These are phyloP conservation scores for Antheraea assamensis DNA, from an alignment of 2,888 invertebrate species.

Conservation along the genomic window DNA sequence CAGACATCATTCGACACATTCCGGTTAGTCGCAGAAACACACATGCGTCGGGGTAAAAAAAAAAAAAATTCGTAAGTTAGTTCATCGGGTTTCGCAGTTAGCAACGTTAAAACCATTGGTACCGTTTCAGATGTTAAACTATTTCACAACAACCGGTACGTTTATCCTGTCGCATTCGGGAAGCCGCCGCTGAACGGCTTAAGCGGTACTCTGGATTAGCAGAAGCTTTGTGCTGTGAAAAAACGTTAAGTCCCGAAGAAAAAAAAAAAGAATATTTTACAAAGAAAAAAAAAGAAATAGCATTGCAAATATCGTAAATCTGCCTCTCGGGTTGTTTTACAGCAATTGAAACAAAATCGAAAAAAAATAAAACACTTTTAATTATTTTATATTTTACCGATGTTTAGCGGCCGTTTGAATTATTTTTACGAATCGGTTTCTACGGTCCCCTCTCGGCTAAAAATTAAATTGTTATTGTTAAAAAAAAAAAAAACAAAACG, in stretches of 20 bases:
- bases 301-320: constrained; percentile 44
- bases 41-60: constrained; percentile 54
- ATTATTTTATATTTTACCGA: constrained; percentile 64
- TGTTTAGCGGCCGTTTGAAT: constrained; percentile 62
- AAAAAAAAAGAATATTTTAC: constrained; percentile 25
- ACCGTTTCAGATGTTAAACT: constrained; percentile 23
- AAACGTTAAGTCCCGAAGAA: constrained; percentile 55
- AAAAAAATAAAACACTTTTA: constrained; percentile 47
- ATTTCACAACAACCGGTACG: constrained; percentile 45
- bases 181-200: constrained; percentile 51
- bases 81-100: constrained; percentile 8
- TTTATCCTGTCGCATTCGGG: constrained; percentile 61
- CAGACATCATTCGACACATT: constrained; percentile 43
- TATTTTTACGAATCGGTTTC: constrained; percentile 65
- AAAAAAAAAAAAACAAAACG: constrained; percentile 36
- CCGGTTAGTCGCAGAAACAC: constrained; percentile 59
- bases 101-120: constrained; percentile 4
- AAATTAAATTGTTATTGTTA: constrained; percentile 76
- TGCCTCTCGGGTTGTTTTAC: constrained; percentile 52
- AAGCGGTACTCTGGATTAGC: constrained; percentile 66
- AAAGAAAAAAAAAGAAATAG: constrained; percentile 39
- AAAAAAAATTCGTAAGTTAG: not conserved
- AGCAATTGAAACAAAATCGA: constrained; percentile 23
- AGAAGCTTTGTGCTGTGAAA: constrained; percentile 62
- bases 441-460: constrained; percentile 81